A percentile compares a stretch with the other conserved stretches of the same genome.
Conservation (phyloP, 2,797 vertebrate genomes). For the Sebastes itinus region DNA sequence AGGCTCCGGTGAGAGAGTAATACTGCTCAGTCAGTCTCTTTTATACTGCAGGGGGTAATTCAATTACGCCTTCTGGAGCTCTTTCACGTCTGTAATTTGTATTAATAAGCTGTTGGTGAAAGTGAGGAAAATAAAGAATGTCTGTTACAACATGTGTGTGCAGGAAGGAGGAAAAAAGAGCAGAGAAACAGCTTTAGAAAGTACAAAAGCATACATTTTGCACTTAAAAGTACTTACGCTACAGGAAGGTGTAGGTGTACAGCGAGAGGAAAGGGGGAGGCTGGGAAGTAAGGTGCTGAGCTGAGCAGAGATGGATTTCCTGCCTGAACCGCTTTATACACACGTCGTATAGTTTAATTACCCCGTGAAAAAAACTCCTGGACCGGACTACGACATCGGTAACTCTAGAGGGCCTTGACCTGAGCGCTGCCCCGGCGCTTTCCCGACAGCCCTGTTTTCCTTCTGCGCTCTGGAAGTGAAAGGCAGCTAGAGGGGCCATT, state of each 20-base stretch:
- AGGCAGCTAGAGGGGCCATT: slow-evolving; percentile 17
- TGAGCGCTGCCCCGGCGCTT: slow-evolving; percentile 23
- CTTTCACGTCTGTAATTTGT: slow-evolving; percentile 47
- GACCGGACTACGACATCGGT: slow-evolving; percentile 41
- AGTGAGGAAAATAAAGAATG: slow-evolving; percentile 57
- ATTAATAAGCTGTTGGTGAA: slow-evolving; percentile 58
- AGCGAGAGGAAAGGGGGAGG: slow-evolving; percentile 30
- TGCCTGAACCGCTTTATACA: slow-evolving; percentile 71
- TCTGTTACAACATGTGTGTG: slow-evolving; percentile 28
- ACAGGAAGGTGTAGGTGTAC: slow-evolving; percentile 62
- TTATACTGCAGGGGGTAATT: slow-evolving; percentile 40
- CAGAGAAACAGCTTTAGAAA: background rate
- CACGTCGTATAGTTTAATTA: slow-evolving; percentile 72
- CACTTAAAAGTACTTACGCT: slow-evolving; percentile 22
- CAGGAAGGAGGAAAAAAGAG: background rate
- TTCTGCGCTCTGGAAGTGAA: slow-evolving; percentile 45
- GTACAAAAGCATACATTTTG: slow-evolving; percentile 10
- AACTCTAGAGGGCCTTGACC: slow-evolving; percentile 57
- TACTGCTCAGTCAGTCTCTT: slow-evolving; percentile 20
- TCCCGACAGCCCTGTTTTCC: slow-evolving; percentile 51
- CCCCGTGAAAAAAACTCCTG: slow-evolving; percentile 48
- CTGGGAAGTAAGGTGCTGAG: slow-evolving; percentile 44
- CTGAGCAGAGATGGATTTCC: slow-evolving; percentile 72
- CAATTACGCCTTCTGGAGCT: slow-evolving; percentile 42
- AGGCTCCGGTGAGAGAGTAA: slow-evolving; percentile 30